Conservation (phyloP, 2,113 vertebrate species). For the Potamarius usumacintae region DNA sequence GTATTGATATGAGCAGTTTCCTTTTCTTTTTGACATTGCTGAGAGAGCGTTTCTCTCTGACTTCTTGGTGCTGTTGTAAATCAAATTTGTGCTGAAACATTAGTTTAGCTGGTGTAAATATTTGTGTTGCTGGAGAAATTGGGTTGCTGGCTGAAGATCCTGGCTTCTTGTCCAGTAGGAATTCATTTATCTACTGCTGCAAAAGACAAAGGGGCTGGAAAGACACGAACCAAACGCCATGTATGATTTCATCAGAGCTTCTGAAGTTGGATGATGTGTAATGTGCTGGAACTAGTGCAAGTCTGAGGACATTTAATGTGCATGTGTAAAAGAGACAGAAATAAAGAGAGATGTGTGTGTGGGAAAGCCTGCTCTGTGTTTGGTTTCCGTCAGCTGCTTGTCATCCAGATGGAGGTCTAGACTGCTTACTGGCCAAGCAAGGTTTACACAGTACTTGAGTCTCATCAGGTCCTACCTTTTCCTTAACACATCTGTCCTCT, state of each 20-base stretch:
- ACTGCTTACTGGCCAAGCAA: not conserved
- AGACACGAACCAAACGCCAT: not conserved
- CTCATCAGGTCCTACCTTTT: not conserved
- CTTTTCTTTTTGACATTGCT: conserved; percentile 23
- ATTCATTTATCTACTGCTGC: not conserved
- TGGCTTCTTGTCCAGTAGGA: conserved; percentile 16
- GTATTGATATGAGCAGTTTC: not conserved
- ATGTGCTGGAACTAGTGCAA: not conserved
- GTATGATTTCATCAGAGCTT: not conserved
- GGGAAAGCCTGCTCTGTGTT: conserved; percentile 25
- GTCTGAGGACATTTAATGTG: conserved; percentile 12
- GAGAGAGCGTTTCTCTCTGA: not conserved
- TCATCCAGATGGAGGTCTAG: conserved; percentile 22
- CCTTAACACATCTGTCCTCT: not conserved
- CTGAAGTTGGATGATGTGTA: not conserved
- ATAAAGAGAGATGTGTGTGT: not conserved
- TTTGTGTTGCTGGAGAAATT: conserved; percentile 26
- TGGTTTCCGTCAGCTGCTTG: conserved; percentile 28
- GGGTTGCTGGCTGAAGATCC: conserved; percentile 6
- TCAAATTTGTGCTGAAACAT: conserved; percentile 16
- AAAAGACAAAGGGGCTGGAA: conserved; percentile 3
- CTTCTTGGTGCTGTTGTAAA: not conserved
- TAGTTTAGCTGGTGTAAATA: conserved; percentile 15
- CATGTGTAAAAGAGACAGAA: not conserved
- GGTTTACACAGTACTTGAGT: not conserved